Percentiles rank a stretch among this genome's conserved stretches.
phyloP scores from a whole-genome alignment of 2,888 invertebrate species.

The Metopia argyrocephala region DNA sequence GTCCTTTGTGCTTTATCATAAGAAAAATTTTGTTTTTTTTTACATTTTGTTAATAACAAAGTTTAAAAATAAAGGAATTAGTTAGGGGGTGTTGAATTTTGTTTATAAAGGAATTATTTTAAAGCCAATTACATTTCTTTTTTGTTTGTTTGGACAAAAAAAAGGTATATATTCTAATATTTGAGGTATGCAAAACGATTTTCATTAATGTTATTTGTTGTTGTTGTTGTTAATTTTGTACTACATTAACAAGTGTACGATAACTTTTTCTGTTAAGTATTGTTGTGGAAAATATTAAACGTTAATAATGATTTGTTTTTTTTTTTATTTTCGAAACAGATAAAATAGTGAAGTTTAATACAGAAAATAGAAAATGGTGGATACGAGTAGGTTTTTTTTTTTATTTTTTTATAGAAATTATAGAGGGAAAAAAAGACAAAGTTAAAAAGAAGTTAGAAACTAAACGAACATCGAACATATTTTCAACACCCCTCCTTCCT shows the following conservation, averaged over 20 bases:
- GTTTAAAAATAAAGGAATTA: too few relatives aligned
- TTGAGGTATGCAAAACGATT: too few relatives aligned
- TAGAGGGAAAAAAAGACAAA: slow-evolving; percentile 27
- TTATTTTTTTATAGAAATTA: slow-evolving; percentile 37
- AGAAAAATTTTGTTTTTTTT: too few relatives aligned
- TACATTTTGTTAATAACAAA: too few relatives aligned
- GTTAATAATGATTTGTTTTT: slow-evolving; percentile 33
- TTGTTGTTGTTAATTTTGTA: slow-evolving; percentile 12
- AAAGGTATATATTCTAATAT: not conserved
- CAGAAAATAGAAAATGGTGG: slow-evolving; percentile 29
- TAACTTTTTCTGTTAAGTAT: not conserved
- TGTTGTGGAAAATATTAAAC: slow-evolving; percentile 27
- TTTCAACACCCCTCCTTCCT: slow-evolving; percentile 77
- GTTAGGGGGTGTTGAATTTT: not conserved
- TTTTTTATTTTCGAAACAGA: not conserved
- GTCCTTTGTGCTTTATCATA: too few relatives aligned
- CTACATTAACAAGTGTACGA: not conserved
- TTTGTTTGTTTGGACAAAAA: not conserved
- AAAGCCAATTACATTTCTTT: not conserved
- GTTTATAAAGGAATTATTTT: not conserved
- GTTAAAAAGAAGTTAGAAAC: slow-evolving; percentile 37
- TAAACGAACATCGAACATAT: slow-evolving; percentile 68
- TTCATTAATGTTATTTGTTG: slow-evolving; percentile 9
- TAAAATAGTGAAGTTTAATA: slow-evolving; percentile 28
- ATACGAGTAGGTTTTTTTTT: not conserved